Conservation (phyloP, 2,888 invertebrate genomes). For the Timandra comae region DNA sequence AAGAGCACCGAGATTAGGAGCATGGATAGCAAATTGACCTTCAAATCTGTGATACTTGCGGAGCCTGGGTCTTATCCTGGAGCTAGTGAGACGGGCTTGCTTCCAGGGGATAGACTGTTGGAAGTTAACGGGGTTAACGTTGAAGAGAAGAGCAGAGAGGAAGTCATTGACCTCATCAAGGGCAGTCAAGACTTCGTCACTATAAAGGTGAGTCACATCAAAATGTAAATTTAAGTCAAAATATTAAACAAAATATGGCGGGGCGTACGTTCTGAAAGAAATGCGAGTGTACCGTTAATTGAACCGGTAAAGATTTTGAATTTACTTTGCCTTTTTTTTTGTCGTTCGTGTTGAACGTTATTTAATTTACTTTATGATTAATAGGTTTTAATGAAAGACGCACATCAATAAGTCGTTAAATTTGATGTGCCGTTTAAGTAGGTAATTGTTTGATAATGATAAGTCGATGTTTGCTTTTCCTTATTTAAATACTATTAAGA, state of each 20-base stretch:
- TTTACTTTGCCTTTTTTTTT: too few species aligned
- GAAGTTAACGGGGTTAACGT: slow-evolving; percentile 93
- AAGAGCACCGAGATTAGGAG: slow-evolving; percentile 49
- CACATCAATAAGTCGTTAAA: slow-evolving; percentile 8
- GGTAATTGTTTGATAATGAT: too few species aligned
- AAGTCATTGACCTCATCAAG: slow-evolving; percentile 95
- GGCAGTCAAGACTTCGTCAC: slow-evolving; percentile 88
- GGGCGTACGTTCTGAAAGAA: too few species aligned
- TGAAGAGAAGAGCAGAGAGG: slow-evolving; percentile 90
- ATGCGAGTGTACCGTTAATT: slow-evolving; percentile 5
- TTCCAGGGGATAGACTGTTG: slow-evolving; percentile 95
- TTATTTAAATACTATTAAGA: too few species aligned
- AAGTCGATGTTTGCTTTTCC: too few species aligned
- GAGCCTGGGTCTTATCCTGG: slow-evolving; percentile 90
- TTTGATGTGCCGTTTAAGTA: neutral
- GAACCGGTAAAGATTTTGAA: neutral
- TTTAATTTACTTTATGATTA: slow-evolving; percentile 7
- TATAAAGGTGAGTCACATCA: slow-evolving; percentile 82
- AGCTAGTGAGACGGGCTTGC: slow-evolving; percentile 87
- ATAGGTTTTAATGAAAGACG: slow-evolving; percentile 4
- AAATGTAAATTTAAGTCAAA: slow-evolving; percentile 2
- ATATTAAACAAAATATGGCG: slow-evolving; percentile 1
- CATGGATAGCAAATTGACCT: slow-evolving; percentile 68
- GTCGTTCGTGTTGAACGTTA: slow-evolving; percentile 9
- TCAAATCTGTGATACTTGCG: slow-evolving; percentile 89